Base-by-base conservation (phyloP, 1,140 invertebrate species). In the Cecropterus lyciades region DNA sequence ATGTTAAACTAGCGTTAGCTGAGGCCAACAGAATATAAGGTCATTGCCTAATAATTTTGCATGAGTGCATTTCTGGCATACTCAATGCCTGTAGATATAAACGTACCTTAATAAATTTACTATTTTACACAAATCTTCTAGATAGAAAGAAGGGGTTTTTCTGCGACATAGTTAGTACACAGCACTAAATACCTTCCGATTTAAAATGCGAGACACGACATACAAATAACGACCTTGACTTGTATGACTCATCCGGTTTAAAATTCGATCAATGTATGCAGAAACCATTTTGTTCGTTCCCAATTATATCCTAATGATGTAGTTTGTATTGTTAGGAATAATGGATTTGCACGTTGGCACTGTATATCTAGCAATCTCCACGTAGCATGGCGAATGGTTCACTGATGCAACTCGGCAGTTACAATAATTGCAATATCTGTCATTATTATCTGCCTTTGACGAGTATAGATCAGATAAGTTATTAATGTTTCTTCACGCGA, bases 291-390 rank as follows among this genome's bases (percentile, higher is more conserved):
- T 37, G 7, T 37, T 27, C n/a, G 7, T 24, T 37, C 37, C 13
- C 40, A 43, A 57, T 45, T 57, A 57, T 20, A 14, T 27, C 40
- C 7, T 57, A 42, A 57, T 57, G 55, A 43, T 43, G 27, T 43
- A 40, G 45, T 53, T 27, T 53, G 13, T 33, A 53, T 43, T 57
- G 55, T 57, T 45, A 40, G 40, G 13, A 43, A 57, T 57, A 45
- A 42, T 43, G 55, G 16, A 45, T 57, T 57, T 40, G 16, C 11
- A 9, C 10, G 16, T 40, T 43, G 40, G 42, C 42, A 27, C 16
- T 43, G 17, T 20, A 33, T 40, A 55, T 40, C 37, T 51, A 49
- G 27, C 49, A 2, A 37, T 37, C 48, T 52, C 49, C 49, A 30
- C 27, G 3, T 30, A n/a, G n/a, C 48, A 14, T 24, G 17, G 33